Evolutionary conservation across 2,113 vertebrate species (phyloP).

Genomic region (Oceanodroma tethys): DNA sequence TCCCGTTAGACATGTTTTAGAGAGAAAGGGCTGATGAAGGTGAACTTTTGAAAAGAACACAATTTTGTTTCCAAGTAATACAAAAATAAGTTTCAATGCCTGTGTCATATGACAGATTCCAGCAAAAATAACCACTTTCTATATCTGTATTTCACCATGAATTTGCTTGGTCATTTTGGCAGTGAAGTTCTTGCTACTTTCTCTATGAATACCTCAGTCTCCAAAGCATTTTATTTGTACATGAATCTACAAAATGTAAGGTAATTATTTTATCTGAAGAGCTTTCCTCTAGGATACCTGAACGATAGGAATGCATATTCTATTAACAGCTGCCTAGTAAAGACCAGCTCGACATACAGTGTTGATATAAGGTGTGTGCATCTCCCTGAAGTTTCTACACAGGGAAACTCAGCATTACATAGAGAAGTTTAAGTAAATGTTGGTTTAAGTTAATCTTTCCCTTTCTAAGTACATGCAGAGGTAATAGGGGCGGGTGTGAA

Average conservation of each 20-base stretch:
- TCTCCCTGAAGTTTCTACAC: not conserved
- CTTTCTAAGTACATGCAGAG: not conserved
- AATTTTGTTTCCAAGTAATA: not conserved
- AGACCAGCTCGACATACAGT: not conserved
- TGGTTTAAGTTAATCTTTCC: not conserved
- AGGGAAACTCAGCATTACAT: not conserved
- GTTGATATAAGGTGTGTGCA: not conserved
- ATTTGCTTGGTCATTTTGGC: not conserved
- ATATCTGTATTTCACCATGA: not conserved
- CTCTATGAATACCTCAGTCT: not conserved
- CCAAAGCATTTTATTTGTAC: not conserved
- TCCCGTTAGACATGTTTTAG: not conserved
- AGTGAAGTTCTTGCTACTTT: not conserved
- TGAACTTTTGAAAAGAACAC: not conserved
- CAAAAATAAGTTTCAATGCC: not conserved
- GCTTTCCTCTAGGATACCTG: not conserved
- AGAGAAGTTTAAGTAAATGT: not conserved
- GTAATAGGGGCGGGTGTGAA: not conserved
- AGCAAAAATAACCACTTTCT: not conserved
- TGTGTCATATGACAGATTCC: not conserved
- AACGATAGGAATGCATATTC: not conserved
- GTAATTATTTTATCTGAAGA: not conserved
- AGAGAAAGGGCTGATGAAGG: not conserved
- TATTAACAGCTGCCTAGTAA: not conserved
- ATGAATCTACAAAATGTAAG: not conserved